Evolutionary conservation across 2,113 vertebrate species (phyloP).

Genomic region (Ctenomys sociabilis): DNA sequence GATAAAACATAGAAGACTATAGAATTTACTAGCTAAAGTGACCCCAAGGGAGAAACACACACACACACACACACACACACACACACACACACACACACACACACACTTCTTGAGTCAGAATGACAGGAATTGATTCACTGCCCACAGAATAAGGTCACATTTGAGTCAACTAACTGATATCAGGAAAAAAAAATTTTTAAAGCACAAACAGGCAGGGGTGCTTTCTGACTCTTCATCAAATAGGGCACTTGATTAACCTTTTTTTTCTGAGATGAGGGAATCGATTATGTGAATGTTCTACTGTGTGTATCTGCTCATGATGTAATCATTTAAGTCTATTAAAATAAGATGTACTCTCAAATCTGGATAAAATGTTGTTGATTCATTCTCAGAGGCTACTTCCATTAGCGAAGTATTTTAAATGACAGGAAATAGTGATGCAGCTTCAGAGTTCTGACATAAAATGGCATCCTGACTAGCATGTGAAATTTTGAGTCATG

Average conservation of each 20-base stretch:
- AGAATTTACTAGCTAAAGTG: constrained; percentile 51
- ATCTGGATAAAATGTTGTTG: constrained; percentile 54
- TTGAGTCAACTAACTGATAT: constrained; percentile 69
- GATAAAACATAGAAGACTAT: background rate
- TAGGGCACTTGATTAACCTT: constrained; percentile 70
- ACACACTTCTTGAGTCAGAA: constrained; percentile 41
- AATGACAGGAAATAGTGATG: constrained; percentile 63
- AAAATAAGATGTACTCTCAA: constrained; percentile 4
- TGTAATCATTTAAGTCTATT: constrained; percentile 52
- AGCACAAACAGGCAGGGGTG: constrained; percentile 47
- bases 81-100: constrained; percentile 10
- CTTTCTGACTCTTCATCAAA: constrained; percentile 63
- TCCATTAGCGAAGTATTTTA: constrained; percentile 65
- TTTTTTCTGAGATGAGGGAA: constrained; percentile 72
- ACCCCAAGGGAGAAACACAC: background rate
- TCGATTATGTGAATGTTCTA: constrained; percentile 60
- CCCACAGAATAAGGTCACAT: constrained; percentile 67
- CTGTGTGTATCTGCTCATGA: constrained; percentile 22
- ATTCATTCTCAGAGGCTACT: constrained; percentile 61
- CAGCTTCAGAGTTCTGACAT: background rate
- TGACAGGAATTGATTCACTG: constrained; percentile 60
- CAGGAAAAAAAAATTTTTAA: constrained; percentile 66
- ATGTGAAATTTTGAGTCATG: constrained; percentile 61
- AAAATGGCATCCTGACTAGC: constrained; percentile 62
- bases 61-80: background rate